These are phyloP conservation scores for Drepana arcuata DNA, from an alignment of 1,140 invertebrate species.

Conservation along the genomic window DNA sequence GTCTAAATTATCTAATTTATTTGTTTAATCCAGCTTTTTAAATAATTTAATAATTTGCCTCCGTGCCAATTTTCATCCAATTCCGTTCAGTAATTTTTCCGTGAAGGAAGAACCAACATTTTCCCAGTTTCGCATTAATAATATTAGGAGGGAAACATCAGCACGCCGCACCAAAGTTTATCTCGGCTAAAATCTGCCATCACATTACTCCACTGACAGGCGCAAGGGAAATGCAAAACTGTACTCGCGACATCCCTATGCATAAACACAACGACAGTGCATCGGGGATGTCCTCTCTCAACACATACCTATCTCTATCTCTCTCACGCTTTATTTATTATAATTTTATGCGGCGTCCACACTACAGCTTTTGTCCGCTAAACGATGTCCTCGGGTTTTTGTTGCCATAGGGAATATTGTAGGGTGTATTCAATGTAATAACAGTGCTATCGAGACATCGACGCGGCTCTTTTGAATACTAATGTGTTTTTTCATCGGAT, in stretches of 20 bases:
- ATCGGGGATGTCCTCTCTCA: constrained; percentile 28
- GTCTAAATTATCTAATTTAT: too few species aligned
- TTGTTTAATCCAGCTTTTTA: too few species aligned
- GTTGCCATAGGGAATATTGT: constrained; percentile 53
- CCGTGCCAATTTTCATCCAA: not conserved
- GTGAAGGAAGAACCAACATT: not conserved
- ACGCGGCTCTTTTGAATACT: constrained; percentile 41
- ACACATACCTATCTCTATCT: constrained; percentile 30
- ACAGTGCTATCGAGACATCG: constrained; percentile 42
- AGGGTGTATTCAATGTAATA: constrained; percentile 54
- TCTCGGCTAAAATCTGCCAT: too few species aligned
- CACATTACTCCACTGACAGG: too few species aligned
- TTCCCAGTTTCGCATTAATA: not conserved
- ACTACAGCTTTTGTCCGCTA: constrained; percentile 46
- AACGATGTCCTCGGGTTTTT: constrained; percentile 52
- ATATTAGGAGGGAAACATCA: not conserved
- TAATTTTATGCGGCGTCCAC: constrained; percentile 64
- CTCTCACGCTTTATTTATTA: constrained; percentile 52
- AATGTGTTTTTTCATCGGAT: constrained; percentile 44
- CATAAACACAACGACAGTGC: constrained; percentile 13
- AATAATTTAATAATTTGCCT: not conserved
- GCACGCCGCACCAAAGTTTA: not conserved
- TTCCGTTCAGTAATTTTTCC: not conserved
- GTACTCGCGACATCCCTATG: constrained; percentile 7
- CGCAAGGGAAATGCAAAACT: constrained; percentile 1